Evolutionary conservation across 2,797 vertebrate species (phyloP).

Genomic region (Podarcis lilfordi): DNA sequence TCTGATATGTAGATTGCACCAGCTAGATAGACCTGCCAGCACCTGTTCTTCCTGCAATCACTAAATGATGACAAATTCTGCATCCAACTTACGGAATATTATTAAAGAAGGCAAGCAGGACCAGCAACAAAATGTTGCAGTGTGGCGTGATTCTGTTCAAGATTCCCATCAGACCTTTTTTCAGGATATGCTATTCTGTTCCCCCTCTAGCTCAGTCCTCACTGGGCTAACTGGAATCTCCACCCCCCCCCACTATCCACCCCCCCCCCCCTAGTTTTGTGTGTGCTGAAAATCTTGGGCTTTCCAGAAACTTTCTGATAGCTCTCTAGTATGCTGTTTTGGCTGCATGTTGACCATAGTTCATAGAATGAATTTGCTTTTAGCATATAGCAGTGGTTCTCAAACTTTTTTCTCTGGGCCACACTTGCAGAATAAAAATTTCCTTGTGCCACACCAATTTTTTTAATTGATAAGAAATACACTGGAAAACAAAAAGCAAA

Average conservation of each 20-base stretch:
- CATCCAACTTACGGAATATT: background rate
- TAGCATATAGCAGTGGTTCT: background rate
- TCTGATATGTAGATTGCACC: background rate
- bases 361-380: background rate
- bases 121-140: background rate
- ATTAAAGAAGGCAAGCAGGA: background rate
- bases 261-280: background rate
- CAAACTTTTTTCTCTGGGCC: too few species aligned
- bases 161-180: background rate
- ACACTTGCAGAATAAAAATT: too few species aligned
- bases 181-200: background rate
- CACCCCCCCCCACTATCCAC: too few species aligned
- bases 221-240: background rate
- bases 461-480: too few species aligned
- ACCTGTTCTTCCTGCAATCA: background rate
- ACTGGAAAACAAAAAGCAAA: too few species aligned
- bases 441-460: too few species aligned
- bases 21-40: background rate
- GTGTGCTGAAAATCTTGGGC: background rate
- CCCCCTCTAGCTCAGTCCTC: background rate
- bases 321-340: background rate
- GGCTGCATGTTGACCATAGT: background rate
- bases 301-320: background rate
- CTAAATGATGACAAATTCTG: background rate
- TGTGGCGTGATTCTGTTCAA: background rate